A percentile compares a stretch with the other conserved stretches of the same genome.
Evolutionary conservation across 2,113 vertebrate genomes (phyloP).

Genomic region (Pachyramphus minor): DNA sequence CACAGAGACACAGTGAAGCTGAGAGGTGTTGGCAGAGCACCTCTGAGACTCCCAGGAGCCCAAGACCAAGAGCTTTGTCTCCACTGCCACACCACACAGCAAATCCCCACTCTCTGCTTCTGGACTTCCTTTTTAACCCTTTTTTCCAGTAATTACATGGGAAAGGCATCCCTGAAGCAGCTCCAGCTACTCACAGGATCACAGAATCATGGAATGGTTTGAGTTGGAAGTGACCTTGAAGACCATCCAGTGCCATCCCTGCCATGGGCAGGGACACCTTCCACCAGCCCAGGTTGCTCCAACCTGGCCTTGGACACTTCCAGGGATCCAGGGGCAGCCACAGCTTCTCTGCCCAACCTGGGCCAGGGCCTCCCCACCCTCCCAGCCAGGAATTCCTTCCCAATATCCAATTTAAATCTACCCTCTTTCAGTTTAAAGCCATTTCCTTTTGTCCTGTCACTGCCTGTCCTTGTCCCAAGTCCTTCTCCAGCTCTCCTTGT

Average conservation of each 20-base stretch:
- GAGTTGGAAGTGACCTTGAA: rapidly evolving
- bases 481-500: neutral
- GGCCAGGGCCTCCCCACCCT: rapidly evolving
- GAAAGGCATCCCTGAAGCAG: rapidly evolving
- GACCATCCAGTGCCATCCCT: rapidly evolving
- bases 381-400: neutral
- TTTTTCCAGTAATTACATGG: neutral
- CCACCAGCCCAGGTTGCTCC: rapidly evolving
- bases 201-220: rapidly evolving
- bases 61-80: neutral
- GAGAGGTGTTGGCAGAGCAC: neutral
- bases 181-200: rapidly evolving
- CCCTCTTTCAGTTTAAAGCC: neutral
- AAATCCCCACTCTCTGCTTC: neutral
- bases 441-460: neutral
- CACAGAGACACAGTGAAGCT: neutral
- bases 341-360: neutral
- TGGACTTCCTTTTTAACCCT: neutral
- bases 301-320: rapidly evolving
- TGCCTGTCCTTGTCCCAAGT: neutral
- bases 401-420: neutral
- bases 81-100: rapidly evolving
- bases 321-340: neutral
- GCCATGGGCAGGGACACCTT: neutral
- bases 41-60: rapidly evolving